These are phyloP conservation scores for Dryomyza anilis DNA, from an alignment of 2,888 invertebrate genomes.

Conservation along the genomic window DNA sequence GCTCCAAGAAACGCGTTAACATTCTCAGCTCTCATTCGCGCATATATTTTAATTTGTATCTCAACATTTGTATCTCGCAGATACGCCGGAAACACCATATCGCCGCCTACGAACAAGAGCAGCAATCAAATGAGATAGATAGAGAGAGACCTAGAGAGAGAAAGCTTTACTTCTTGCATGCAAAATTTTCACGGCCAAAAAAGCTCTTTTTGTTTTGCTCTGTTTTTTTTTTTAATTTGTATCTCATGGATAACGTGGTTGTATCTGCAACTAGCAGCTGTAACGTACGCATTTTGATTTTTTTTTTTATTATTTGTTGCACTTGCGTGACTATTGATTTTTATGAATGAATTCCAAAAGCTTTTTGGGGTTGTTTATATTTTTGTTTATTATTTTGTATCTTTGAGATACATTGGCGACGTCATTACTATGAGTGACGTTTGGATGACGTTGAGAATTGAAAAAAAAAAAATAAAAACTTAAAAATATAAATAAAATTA, in stretches of 20 bases:
- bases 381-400: too few species aligned
- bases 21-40: background rate
- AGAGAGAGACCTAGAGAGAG: background rate
- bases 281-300: background rate
- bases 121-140: background rate
- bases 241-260: background rate
- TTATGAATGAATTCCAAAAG: conserved; percentile 11
- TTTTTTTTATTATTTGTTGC: too few species aligned
- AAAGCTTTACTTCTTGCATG: background rate
- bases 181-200: conserved; percentile 4
- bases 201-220: background rate
- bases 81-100: background rate
- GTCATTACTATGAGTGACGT: too few species aligned
- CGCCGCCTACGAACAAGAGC: conserved; percentile 10
- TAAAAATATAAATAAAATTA: too few species aligned
- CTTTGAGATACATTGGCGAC: too few species aligned
- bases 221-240: background rate
- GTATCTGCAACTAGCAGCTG: too few species aligned
- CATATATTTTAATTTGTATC: background rate
- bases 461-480: too few species aligned
- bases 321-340: background rate
- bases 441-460: too few species aligned
- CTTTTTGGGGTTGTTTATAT: too few species aligned
- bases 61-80: background rate
- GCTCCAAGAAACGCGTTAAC: background rate